Percentiles rank a stretch among this genome's conserved stretches.
Conservation (phyloP, 2,888 invertebrate genomes). For the Metacarcinus magister region DNA sequence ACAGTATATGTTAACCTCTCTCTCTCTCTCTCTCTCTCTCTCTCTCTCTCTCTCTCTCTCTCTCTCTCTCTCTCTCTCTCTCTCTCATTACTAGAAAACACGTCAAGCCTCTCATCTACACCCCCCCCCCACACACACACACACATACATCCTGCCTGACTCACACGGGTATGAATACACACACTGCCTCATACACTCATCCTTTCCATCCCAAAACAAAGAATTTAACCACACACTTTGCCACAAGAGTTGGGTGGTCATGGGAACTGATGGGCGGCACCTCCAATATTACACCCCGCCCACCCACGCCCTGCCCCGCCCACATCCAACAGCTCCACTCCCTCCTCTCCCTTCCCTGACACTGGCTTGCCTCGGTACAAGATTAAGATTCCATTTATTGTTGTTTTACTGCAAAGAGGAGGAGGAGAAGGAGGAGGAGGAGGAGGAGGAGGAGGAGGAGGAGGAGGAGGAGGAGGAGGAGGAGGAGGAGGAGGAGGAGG, state of each 20-base stretch:
- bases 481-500: slow-evolving; percentile 16
- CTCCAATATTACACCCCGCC: not conserved
- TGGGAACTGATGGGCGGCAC: not conserved
- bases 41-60: too few relatives aligned
- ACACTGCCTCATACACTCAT: too few relatives aligned
- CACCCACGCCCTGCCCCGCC: not conserved
- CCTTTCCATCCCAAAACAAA: not conserved
- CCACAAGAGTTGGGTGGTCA: not conserved
- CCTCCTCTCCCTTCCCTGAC: not conserved
- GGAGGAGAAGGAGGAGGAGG: not conserved
- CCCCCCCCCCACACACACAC: not conserved
- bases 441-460: not conserved
- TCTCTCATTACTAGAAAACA: too few relatives aligned
- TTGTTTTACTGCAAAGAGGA: not conserved
- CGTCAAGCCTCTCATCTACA: too few relatives aligned
- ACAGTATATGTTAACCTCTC: too few relatives aligned
- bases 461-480: not conserved
- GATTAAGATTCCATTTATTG: slow-evolving; percentile 35
- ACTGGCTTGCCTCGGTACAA: not conserved
- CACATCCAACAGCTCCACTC: not conserved
- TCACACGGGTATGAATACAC: too few relatives aligned
- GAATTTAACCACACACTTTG: not conserved
- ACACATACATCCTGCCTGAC: not conserved
- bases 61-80: too few relatives aligned
- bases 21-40: too few relatives aligned